Evolutionary conservation across 2,888 invertebrate species (phyloP).

Genomic region (Apocheima hispidaria): DNA sequence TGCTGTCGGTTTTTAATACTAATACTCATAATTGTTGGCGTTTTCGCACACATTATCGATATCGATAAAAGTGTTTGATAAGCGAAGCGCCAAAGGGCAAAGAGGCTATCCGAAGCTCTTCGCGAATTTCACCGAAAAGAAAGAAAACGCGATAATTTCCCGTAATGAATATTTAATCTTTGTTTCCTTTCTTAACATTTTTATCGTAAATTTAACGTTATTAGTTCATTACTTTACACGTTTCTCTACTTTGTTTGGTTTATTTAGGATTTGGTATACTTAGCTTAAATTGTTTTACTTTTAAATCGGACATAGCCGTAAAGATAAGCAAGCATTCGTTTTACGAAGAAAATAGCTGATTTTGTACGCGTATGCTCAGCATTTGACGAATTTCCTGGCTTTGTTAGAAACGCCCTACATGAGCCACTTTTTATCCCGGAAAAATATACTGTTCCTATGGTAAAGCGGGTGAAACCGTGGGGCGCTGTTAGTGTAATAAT

Average conservation of each 20-base stretch:
- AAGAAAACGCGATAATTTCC: slow-evolving; percentile 71
- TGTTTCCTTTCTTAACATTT: slow-evolving; percentile 65
- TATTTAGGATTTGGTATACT: slow-evolving; percentile 38
- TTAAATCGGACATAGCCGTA: not conserved
- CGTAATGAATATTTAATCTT: slow-evolving; percentile 81
- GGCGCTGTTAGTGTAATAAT: no score
- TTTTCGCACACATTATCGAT: no score
- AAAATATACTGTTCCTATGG: no score
- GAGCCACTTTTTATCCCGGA: no score
- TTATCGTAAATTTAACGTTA: slow-evolving; percentile 69
- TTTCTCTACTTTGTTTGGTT: slow-evolving; percentile 61
- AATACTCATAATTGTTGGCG: no score
- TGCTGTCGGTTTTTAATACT: no score
- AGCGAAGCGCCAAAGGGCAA: slow-evolving; percentile 41
- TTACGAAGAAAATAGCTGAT: no score
- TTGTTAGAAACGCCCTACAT: no score
- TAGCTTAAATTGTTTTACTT: slow-evolving; percentile 30
- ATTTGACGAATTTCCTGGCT: no score
- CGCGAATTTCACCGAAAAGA: slow-evolving; percentile 58
- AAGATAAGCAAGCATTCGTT: not conserved
- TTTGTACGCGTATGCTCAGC: no score
- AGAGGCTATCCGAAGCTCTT: slow-evolving; percentile 55
- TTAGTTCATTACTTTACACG: slow-evolving; percentile 75
- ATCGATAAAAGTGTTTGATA: slow-evolving; percentile 47
- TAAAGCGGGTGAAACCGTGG: no score